phyloP scores from a whole-genome alignment of 2,888 invertebrate species.

The Phaedon cochleariae region DNA sequence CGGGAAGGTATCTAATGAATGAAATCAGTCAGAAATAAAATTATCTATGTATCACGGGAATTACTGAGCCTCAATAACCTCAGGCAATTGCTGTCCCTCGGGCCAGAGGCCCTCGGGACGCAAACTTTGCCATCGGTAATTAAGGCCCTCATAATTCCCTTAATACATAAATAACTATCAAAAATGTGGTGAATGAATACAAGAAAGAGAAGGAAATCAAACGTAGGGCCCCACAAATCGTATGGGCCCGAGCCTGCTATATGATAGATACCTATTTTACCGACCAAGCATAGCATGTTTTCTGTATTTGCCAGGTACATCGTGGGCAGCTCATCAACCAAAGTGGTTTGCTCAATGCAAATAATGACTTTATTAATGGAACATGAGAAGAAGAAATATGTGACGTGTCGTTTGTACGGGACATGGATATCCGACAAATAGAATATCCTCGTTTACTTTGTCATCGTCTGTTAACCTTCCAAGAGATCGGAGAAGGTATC shows the following conservation, averaged over 20 bases:
- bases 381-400: background rate
- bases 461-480: background rate
- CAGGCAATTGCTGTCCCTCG: too few relatives aligned
- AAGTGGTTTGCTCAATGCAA: constrained; percentile 19
- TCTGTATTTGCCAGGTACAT: background rate
- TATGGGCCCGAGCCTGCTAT: background rate
- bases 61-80: too few relatives aligned
- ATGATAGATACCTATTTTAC: background rate
- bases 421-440: background rate
- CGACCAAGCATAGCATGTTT: background rate
- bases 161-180: too few relatives aligned
- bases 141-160: too few relatives aligned
- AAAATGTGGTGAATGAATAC: too few relatives aligned
- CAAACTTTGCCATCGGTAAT: too few relatives aligned
- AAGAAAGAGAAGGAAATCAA: too few relatives aligned
- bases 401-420: background rate
- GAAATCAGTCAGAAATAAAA: too few relatives aligned
- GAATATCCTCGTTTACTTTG: background rate
- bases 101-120: too few relatives aligned
- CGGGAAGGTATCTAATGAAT: too few relatives aligned
- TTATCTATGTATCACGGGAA: too few relatives aligned
- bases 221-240: too few relatives aligned
- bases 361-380: constrained; percentile 24
- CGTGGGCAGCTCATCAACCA: constrained; percentile 20
- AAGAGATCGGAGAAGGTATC: background rate